Conservation (phyloP, 2,888 invertebrate species). For the Lycophotia porphyrea region DNA sequence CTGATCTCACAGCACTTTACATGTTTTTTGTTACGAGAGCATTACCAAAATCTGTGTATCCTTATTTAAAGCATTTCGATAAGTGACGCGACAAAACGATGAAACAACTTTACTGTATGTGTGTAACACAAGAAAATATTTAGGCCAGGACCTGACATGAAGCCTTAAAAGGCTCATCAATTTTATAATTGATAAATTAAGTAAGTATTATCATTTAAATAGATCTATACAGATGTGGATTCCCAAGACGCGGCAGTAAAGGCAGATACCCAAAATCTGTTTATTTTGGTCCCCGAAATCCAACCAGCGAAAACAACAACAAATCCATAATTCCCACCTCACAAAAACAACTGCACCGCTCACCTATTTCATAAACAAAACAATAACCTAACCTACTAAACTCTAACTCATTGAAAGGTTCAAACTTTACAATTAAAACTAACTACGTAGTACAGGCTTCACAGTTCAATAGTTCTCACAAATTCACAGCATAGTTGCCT, state of each 20-base stretch:
- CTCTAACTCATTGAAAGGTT: slow-evolving; percentile 39
- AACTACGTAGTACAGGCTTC: slow-evolving; percentile 57
- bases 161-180: not conserved
- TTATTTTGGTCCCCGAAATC: slow-evolving; percentile 6
- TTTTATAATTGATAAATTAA: not conserved
- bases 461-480: slow-evolving; percentile 71
- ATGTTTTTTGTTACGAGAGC: not conserved
- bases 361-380: slow-evolving; percentile 30
- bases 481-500: slow-evolving; percentile 76
- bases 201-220: not conserved
- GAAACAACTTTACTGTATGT: not conserved
- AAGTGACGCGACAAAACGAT: not conserved
- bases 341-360: slow-evolving; percentile 22
- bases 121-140: not conserved
- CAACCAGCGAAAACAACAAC: not conserved
- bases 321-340: not conserved
- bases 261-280: not conserved
- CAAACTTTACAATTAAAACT: slow-evolving; percentile 69
- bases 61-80: not conserved
- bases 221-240: not conserved
- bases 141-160: not conserved
- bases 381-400: slow-evolving; percentile 57
- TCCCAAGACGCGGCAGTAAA: not conserved
- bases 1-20: not conserved
- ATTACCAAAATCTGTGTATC: not conserved